These are phyloP conservation scores for Urocolius indicus DNA, from an alignment of 2,113 vertebrate genomes.

Conservation along the genomic window DNA sequence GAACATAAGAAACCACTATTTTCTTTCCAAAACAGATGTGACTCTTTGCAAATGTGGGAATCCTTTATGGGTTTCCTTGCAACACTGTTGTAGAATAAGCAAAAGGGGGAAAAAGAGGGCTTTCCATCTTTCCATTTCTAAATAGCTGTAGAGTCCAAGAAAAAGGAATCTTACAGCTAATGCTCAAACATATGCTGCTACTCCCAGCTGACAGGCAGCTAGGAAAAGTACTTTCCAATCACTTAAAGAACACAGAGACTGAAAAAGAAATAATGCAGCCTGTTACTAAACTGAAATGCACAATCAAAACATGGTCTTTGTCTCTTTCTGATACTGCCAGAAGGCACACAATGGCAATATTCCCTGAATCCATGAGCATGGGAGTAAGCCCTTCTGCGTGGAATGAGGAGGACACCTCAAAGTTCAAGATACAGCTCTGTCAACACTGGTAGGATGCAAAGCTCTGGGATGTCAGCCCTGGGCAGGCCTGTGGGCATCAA, in stretches of 20 bases:
- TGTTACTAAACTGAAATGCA: neutral
- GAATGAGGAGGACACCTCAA: neutral
- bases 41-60: neutral
- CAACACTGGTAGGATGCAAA: neutral
- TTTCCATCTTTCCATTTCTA: neutral
- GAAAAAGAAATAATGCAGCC: neutral
- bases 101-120: neutral
- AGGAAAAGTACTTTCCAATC: neutral
- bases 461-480: neutral
- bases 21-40: neutral
- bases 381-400: neutral
- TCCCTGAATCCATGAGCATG: neutral
- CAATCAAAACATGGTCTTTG: accelerated
- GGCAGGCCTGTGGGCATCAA: neutral
- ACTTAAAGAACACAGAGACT: neutral
- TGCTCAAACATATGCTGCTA: neutral
- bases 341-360: neutral
- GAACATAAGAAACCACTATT: neutral
- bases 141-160: neutral
- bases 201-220: neutral
- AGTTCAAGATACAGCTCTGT: neutral
- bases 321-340: neutral
- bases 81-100: neutral
- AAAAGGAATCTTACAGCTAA: neutral
- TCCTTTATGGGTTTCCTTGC: neutral